phyloP scores from a whole-genome alignment of 2,797 vertebrate species.

The Hydrocynus forskahlii region DNA sequence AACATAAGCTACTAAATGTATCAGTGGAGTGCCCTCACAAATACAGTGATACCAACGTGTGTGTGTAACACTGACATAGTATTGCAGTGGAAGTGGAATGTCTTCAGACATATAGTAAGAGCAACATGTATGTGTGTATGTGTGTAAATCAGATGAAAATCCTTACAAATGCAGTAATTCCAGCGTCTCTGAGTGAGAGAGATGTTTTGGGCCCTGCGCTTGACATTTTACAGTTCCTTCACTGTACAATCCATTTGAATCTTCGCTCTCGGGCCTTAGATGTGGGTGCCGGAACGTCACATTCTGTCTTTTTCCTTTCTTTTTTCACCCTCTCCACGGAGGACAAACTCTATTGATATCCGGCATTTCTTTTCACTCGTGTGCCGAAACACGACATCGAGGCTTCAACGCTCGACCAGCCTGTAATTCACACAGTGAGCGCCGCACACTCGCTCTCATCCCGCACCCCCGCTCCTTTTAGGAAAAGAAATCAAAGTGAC shows the following conservation, averaged over 20 bases:
- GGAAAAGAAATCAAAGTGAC: conserved; percentile 17
- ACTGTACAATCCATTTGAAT: conserved; percentile 15
- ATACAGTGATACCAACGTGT: no score
- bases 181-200: background rate
- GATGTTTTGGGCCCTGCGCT: background rate
- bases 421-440: conserved; percentile 15
- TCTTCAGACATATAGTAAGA: no score
- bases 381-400: background rate
- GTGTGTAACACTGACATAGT: no score
- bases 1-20: no score
- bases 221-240: conserved; percentile 48
- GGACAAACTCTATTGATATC: conserved; percentile 34
- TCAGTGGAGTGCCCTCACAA: no score
- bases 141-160: no score
- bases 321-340: conserved; percentile 16
- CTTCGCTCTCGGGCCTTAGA: background rate
- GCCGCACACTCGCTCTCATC: conserved; percentile 3
- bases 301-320: conserved; percentile 19
- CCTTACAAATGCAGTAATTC: no score
- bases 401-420: background rate
- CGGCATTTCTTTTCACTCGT: background rate
- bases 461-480: conserved; percentile 3
- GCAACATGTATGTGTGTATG: no score
- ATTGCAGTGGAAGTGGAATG: no score
- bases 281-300: conserved; percentile 16